Evolutionary conservation across 2,888 invertebrate species (phyloP).

Genomic region (Drosophila sordidapex): DNA sequence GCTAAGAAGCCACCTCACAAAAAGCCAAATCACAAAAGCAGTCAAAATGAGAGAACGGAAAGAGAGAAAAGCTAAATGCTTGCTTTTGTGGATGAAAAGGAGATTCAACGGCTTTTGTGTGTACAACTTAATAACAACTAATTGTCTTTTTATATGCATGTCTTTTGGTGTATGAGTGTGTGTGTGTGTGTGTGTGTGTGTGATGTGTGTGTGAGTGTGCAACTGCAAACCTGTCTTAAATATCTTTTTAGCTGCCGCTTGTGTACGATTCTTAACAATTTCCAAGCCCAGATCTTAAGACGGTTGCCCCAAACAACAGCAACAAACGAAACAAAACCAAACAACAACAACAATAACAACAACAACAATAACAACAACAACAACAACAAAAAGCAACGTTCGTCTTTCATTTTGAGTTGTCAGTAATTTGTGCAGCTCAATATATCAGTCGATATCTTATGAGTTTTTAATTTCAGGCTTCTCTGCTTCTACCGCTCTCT

Average conservation of each 20-base stretch:
- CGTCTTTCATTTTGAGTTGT: conserved; percentile 79
- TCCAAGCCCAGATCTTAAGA: conserved; percentile 10
- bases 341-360: background rate
- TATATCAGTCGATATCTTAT: conserved; percentile 85
- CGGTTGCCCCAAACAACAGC: conserved; percentile 1
- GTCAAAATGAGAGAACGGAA: background rate
- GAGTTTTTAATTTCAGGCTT: conserved; percentile 85
- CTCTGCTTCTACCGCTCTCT: conserved; percentile 24
- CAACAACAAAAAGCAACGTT: conserved; percentile 5
- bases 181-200: background rate
- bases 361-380: background rate
- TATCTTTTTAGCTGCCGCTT: conserved; percentile 62
- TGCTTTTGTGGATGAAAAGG: conserved; percentile 49
- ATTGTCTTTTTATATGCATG: conserved; percentile 83
- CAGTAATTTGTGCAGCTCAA: conserved; percentile 84
- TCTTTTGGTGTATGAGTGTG: background rate
- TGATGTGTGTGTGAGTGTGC: conserved; percentile 23
- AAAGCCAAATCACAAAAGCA: conserved; percentile 30
- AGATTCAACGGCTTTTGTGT: conserved; percentile 69
- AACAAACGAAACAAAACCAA: background rate
- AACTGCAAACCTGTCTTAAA: conserved; percentile 72
- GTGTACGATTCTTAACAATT: conserved; percentile 32
- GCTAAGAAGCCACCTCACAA: conserved; percentile 9
- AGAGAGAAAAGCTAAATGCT: conserved; percentile 28
- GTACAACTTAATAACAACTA: conserved; percentile 81